phyloP scores from a whole-genome alignment of 2,797 vertebrate species.

The Chromis chromis region DNA sequence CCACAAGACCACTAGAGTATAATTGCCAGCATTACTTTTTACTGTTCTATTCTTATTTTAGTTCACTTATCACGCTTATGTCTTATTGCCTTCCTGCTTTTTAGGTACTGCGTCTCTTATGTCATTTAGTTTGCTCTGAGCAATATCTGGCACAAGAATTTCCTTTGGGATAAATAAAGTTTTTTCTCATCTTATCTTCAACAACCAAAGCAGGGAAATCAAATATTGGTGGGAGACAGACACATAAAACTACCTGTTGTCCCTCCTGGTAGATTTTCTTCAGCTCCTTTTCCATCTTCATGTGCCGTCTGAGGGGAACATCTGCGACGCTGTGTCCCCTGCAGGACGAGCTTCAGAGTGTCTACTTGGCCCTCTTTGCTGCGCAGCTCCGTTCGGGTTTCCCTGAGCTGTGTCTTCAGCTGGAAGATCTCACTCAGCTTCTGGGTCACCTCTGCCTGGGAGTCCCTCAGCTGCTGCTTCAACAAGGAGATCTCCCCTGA shows the following conservation, averaged over 20 bases:
- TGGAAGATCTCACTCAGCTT: slow-evolving; percentile 96
- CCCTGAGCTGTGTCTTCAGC: slow-evolving; percentile 93
- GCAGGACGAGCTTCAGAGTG: slow-evolving; percentile 85
- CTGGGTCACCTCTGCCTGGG: slow-evolving; percentile 94
- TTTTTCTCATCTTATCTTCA: background rate
- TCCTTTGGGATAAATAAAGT: too few relatives aligned
- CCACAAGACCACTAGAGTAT: background rate
- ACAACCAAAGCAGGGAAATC: background rate
- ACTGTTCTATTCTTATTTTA: too few relatives aligned
- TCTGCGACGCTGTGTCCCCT: slow-evolving; percentile 69
- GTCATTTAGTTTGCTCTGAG: too few relatives aligned
- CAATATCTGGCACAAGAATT: too few relatives aligned
- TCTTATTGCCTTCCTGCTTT: too few relatives aligned
- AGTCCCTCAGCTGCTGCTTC: slow-evolving; percentile 96
- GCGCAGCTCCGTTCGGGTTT: slow-evolving; percentile 87
- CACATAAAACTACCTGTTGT: slow-evolving; percentile 61
- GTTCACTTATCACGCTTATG: too few relatives aligned
- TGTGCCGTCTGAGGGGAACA: slow-evolving; percentile 50
- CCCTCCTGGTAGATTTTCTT: slow-evolving; percentile 56
- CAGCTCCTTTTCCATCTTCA: slow-evolving; percentile 59
- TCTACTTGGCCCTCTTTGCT: slow-evolving; percentile 89
- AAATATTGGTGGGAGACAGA: slow-evolving; percentile 4
- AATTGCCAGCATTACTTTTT: too few relatives aligned
- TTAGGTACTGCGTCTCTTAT: too few relatives aligned
- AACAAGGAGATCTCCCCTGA: slow-evolving; percentile 95